Evolutionary conservation across 2,797 vertebrate genomes (phyloP), one percentile per base, ranked within the genome.

Genomic region (Zenarchopterus dispar): DNA sequence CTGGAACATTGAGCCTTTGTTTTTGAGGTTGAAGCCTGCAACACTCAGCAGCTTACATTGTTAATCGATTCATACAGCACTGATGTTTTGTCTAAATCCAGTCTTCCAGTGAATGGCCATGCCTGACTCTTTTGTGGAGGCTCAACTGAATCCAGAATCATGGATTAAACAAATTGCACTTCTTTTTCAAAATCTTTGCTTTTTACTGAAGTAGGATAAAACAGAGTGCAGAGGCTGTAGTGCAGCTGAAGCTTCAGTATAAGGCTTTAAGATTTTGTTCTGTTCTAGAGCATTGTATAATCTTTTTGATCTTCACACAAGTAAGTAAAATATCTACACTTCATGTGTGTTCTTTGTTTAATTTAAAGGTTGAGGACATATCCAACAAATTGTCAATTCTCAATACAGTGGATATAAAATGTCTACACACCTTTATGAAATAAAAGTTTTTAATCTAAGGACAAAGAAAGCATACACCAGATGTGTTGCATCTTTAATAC

Each of bases 81-180:
- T 67, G 81, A 85, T 84, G 77, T 86, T 82, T 86, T 81, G 84
- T 87, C 77, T 73, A 69, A 86, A 81, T 60, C 76, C 73, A 84
- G 68, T 66, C 75, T 86, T 85, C 80, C 77, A 75, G 63, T 72
- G 82, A 62, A 75, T 77, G 67, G 49, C 66, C 56, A 64, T 70
- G 82, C 49, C 75, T 71, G 59, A 80, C 67, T 77, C 69, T 62
- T 72, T 63, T 5, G 42, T 65, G 56, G 73, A 51, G 72, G 54
- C 77, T 89, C 77, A 77, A 6, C 56, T 8, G 41, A 41, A 56
- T 61, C 79, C 70, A 75, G 59, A 77, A 64, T 80, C 74, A 63
- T 60, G 81, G 84, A 85, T 89, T 88, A 84, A 73, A 80, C 80
- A 83, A 88, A 81, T 79, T 26, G 11, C 67, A 67, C 13, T 57